These are phyloP conservation scores for Diabrotica undecimpunctata DNA, from an alignment of 1,140 invertebrate species.

Conservation along the genomic window DNA sequence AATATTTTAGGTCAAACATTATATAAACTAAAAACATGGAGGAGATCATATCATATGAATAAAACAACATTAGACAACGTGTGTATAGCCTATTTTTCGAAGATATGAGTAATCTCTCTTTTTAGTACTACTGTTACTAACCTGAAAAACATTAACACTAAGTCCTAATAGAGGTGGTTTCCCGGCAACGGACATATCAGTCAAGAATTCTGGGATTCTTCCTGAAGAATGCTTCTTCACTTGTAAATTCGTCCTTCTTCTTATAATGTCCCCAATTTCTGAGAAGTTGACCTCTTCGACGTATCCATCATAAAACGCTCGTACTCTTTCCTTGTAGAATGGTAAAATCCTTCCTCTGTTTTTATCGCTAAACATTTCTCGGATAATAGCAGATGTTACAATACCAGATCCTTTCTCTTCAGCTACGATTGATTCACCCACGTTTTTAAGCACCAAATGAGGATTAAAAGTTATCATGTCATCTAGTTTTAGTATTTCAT, in stretches of 20 bases:
- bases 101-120: conserved; percentile 4
- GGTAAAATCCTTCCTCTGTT: conserved; percentile 72
- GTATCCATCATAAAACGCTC: conserved; percentile 79
- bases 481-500: conserved; percentile 77
- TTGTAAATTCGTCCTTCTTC: conserved; percentile 71
- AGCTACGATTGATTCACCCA: conserved; percentile 69
- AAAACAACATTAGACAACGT: no score
- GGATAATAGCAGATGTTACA: conserved; percentile 69
- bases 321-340: conserved; percentile 80
- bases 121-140: conserved; percentile 38
- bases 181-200: conserved; percentile 64
- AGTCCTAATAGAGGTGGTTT: conserved; percentile 72
- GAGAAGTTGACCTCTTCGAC: conserved; percentile 81
- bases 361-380: conserved; percentile 74
- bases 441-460: conserved; percentile 78
- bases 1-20: neutral
- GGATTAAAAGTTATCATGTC: conserved; percentile 86
- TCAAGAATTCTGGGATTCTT: conserved; percentile 71
- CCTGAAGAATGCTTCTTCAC: conserved; percentile 74
- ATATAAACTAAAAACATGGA: no score
- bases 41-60: no score
- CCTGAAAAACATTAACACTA: conserved; percentile 74
- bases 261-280: conserved; percentile 70
- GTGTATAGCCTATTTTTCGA: neutral
- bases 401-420: conserved; percentile 60